These are phyloP conservation scores for Melipona beecheii DNA, from an alignment of 2,888 invertebrate genomes.

Conservation along the genomic window DNA sequence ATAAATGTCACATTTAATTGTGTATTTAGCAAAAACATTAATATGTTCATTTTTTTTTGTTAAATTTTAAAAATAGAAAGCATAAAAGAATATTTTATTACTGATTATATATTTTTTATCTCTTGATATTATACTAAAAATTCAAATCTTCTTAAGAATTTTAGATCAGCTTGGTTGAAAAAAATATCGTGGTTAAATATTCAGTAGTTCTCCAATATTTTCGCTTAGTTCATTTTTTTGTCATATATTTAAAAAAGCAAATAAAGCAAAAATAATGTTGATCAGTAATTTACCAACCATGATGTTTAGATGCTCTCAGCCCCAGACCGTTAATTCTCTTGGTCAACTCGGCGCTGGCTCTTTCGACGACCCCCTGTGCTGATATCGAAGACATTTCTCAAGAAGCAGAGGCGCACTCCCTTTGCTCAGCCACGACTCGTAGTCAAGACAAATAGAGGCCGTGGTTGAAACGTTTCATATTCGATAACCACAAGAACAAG, in stretches of 20 bases:
- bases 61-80: neutral
- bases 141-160: neutral
- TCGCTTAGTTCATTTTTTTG: neutral
- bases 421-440: constrained; percentile 50
- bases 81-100: neutral
- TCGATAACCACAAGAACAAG: constrained; percentile 30
- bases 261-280: neutral
- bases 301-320: constrained; percentile 87
- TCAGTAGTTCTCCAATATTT: neutral
- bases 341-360: constrained; percentile 95
- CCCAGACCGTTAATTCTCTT: constrained; percentile 94
- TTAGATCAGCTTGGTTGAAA: neutral
- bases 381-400: constrained; percentile 92
- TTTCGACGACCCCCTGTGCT: constrained; percentile 95
- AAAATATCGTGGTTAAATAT: neutral
- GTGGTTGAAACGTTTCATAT: constrained; percentile 62
- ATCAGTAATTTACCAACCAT: constrained; percentile 73
- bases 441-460: constrained; percentile 65
- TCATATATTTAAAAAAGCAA: neutral
- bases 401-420: constrained; percentile 45
- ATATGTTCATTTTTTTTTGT: too few species aligned
- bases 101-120: neutral
- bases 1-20: neutral
- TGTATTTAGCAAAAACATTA: neutral
- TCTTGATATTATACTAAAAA: neutral